phyloP scores from a whole-genome alignment of 2,888 invertebrate genomes.

The Gandaritis pyraliata region DNA sequence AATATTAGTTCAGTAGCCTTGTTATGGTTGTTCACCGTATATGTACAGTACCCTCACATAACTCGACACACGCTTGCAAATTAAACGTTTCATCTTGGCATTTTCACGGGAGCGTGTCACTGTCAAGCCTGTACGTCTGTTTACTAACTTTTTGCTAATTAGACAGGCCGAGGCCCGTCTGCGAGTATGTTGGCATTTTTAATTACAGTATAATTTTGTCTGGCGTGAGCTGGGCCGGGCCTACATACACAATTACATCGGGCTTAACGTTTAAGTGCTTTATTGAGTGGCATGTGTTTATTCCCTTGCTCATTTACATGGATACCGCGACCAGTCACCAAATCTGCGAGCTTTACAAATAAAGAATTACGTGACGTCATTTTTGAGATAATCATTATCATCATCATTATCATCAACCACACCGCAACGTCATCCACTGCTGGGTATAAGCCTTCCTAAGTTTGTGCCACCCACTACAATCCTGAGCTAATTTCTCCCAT shows the following conservation, averaged over 20 bases:
- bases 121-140: slow-evolving; percentile 79
- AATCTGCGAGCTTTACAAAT: slow-evolving; percentile 1
- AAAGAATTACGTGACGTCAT: too few species aligned
- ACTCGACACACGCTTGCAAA: slow-evolving; percentile 70
- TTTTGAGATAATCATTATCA: too few species aligned
- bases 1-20: too few species aligned
- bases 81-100: slow-evolving; percentile 83
- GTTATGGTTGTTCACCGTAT: slow-evolving; percentile 7
- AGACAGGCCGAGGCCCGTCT: slow-evolving; percentile 76
- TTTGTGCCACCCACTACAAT: too few species aligned
- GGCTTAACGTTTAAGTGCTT: slow-evolving; percentile 63
- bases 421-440: too few species aligned
- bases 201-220: slow-evolving; percentile 79
- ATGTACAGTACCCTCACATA: slow-evolving; percentile 42
- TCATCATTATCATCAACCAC: too few species aligned
- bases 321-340: background rate
- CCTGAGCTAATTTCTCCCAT: too few species aligned
- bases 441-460: too few species aligned
- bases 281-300: slow-evolving; percentile 53
- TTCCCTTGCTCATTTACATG: slow-evolving; percentile 31
- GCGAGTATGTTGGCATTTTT: slow-evolving; percentile 82
- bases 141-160: slow-evolving; percentile 84
- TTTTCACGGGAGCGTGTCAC: slow-evolving; percentile 81
- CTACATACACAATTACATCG: slow-evolving; percentile 60
- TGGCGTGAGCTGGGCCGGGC: slow-evolving; percentile 57